phyloP scores from a whole-genome alignment of 2,113 vertebrate genomes.

The Calyptommatus sinebrachiatus region DNA sequence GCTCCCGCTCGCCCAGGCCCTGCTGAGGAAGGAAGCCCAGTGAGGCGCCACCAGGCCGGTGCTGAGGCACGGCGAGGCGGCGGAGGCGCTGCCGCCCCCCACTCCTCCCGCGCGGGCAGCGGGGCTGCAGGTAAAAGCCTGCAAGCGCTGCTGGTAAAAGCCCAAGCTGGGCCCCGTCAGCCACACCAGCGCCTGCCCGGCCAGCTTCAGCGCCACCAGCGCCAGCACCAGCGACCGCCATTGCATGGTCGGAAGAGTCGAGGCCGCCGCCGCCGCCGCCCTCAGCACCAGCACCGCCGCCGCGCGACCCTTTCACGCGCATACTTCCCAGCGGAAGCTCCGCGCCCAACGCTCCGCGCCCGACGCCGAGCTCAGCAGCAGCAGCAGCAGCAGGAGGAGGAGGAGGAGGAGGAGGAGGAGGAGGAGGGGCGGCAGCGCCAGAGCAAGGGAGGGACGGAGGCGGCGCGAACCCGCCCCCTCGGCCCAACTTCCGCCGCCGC shows the following conservation, averaged over 20 bases:
- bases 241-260: slow-evolving; percentile 84
- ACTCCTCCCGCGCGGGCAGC: not conserved
- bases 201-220: slow-evolving; percentile 83
- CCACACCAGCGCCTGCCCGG: slow-evolving; percentile 81
- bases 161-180: slow-evolving; percentile 83
- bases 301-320: slow-evolving; percentile 56
- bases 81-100: not conserved
- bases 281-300: not conserved
- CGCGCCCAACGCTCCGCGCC: not conserved
- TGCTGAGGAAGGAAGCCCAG: slow-evolving; percentile 20
- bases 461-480: not conserved
- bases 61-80: not conserved
- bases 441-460: too few species aligned
- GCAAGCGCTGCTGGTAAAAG: slow-evolving; percentile 73
- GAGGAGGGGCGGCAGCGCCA: too few species aligned
- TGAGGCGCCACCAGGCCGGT: not conserved
- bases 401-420: not conserved
- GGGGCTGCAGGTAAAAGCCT: slow-evolving; percentile 32
- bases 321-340: slow-evolving; percentile 44
- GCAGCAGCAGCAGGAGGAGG: not conserved
- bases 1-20: slow-evolving; percentile 8
- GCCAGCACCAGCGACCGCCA: slow-evolving; percentile 92
- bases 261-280: not conserved
- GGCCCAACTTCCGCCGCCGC: not conserved
- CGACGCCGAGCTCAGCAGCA: too few species aligned